Evolutionary conservation across 1,140 invertebrate genomes (phyloP).

Genomic region (Heliconius congener): DNA sequence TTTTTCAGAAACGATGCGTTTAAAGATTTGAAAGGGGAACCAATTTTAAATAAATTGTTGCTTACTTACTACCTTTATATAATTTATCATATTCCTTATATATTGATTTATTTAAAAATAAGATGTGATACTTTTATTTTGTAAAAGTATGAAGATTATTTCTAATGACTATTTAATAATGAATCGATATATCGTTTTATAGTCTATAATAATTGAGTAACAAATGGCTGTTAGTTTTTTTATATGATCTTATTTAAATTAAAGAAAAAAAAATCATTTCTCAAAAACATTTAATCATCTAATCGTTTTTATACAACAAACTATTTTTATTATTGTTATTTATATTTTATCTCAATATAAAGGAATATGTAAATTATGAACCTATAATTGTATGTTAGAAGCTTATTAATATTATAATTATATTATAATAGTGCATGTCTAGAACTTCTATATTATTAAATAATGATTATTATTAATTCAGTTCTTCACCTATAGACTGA

Average conservation of each 20-base stretch:
- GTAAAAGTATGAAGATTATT: neutral
- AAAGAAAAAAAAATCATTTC: no score
- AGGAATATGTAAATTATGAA: conserved; percentile 17
- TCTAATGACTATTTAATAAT: neutral
- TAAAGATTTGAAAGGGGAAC: conserved; percentile 45
- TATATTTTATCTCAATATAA: neutral
- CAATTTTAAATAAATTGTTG: conserved; percentile 45
- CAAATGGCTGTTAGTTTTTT: no score
- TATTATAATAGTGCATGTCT: conserved; percentile 15
- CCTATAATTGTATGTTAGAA: conserved; percentile 18
- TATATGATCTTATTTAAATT: no score
- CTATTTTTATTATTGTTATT: no score
- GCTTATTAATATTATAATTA: neutral
- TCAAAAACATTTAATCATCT: no score
- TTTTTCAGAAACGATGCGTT: conserved; percentile 46
- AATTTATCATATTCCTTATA: conserved; percentile 30
- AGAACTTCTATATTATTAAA: neutral
- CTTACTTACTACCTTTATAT: conserved; percentile 30
- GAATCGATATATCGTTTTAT: neutral
- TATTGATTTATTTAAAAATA: neutral
- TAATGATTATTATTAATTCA: conserved; percentile 32
- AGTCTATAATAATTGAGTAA: no score
- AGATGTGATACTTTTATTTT: neutral
- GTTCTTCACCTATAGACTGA: conserved; percentile 43
- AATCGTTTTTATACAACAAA: no score